Evolutionary conservation across 1,140 invertebrate species (phyloP).

Genomic region (Arctopsyche grandis): DNA sequence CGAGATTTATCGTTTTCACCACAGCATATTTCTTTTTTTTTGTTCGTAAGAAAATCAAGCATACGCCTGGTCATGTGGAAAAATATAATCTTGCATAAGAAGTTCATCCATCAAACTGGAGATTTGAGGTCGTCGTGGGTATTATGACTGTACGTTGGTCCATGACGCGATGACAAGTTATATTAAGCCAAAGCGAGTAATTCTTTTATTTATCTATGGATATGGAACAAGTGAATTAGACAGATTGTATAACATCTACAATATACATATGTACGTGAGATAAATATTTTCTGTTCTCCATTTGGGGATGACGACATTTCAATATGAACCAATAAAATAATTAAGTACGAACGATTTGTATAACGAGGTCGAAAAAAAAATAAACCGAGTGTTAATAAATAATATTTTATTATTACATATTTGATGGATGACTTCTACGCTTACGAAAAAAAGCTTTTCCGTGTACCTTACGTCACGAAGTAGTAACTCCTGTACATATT

Average conservation of each 20-base stretch:
- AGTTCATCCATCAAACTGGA: constrained; percentile 7
- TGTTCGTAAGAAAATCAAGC: neutral
- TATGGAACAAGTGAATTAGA: too few species aligned
- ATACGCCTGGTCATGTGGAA: neutral
- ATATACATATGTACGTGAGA: neutral
- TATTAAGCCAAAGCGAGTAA: neutral
- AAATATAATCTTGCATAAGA: constrained; percentile 11
- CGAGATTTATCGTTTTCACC: constrained; percentile 23
- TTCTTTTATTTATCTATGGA: neutral
- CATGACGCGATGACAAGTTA: neutral
- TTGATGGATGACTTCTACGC: too few species aligned
- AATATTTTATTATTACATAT: too few species aligned
- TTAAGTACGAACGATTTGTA: too few species aligned
- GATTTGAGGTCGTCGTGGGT: neutral
- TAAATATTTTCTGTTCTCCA: too few species aligned
- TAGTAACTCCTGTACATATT: too few species aligned
- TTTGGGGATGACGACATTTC: too few species aligned
- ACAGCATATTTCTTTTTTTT: neutral
- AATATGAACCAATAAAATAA: too few species aligned
- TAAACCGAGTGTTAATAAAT: too few species aligned
- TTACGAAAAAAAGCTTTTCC: too few species aligned
- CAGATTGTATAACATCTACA: neutral
- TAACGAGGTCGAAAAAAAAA: too few species aligned
- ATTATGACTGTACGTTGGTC: neutral
- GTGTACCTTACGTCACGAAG: too few species aligned